Conservation (phyloP, 2,797 vertebrate genomes). For the Vireo griseus region DNA sequence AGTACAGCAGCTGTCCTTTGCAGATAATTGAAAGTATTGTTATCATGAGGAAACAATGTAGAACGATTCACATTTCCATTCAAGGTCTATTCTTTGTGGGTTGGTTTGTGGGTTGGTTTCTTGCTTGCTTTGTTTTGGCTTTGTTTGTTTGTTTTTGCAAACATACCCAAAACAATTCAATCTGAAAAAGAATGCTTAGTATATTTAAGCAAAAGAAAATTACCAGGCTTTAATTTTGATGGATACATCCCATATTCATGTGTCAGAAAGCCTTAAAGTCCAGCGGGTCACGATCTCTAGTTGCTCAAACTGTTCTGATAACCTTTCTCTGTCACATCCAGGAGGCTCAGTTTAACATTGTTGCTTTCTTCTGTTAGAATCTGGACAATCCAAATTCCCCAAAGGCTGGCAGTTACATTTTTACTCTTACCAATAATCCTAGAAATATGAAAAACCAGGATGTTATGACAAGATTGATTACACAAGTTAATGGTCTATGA, state of each 20-base stretch:
- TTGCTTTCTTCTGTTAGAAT: neutral
- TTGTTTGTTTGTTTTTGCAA: neutral
- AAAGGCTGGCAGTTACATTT: neutral
- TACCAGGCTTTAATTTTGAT: neutral
- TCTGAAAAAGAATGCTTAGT: neutral
- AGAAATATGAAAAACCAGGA: neutral
- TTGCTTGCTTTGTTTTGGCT: neutral
- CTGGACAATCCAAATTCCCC: neutral
- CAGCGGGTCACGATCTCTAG: neutral
- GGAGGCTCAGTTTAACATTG: neutral
- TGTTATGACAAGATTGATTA: neutral
- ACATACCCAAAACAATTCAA: neutral
- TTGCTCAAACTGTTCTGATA: neutral
- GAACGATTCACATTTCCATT: neutral
- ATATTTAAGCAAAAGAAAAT: neutral
- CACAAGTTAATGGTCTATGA: neutral
- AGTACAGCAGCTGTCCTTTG: neutral
- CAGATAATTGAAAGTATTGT: neutral
- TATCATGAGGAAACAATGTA: neutral
- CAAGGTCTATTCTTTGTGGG: neutral
- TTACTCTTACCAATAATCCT: neutral
- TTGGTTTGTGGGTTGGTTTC: neutral
- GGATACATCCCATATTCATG: neutral
- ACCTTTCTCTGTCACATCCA: neutral
- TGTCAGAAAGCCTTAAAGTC: neutral